Evolutionary conservation across 2,888 invertebrate genomes (phyloP), one percentile per base, ranked within the genome.

Genomic region (Eutolmus rufibarbis): DNA sequence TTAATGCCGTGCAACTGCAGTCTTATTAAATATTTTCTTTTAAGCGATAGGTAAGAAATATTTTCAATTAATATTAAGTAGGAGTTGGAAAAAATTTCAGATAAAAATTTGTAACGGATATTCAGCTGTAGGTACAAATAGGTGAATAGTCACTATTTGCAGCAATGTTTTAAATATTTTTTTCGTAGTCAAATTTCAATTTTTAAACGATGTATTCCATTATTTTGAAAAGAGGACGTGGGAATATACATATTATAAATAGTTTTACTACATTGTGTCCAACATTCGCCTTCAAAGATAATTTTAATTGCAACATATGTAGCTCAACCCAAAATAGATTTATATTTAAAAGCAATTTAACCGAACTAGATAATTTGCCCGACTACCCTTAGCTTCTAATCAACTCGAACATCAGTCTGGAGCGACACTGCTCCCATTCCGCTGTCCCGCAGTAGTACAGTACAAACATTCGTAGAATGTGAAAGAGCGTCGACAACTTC

Each of bases 401-500:
- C 51, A 51, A 51, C 51, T 51, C 66, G 19, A 66, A 3, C 19
- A 23, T 57, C 23, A 57, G 19, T 57, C 66, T 66, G 66, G 28
- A 66, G 66, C 66, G 66, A 23, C 66, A 66, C 19, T 66, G 23
- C 23, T 19, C 66, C 28, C 19, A 66, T 66, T 66, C 66, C 66
- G 28, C 66, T 46, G 16, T 46, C 16, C 43, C 19, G 23, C 5
- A 57, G 57, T 23, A 23, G 16, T 4, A n/a, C 51, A 51, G 4
- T 51, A 16, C 28, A 66, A 66, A 66, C 66, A 66, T 66, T 66
- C 66, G 23, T 3, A 66, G 66, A 66, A 66, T 66, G 76, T 76
- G 76, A 57, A 34, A 34, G 57, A 82, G 56, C 66, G 19, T 82
- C 57, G 57, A 57, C 82, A 82, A 82, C 57, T 57, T 82, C 57